Conservation (phyloP, 2,888 invertebrate genomes). For the Heliconius ethilla region DNA sequence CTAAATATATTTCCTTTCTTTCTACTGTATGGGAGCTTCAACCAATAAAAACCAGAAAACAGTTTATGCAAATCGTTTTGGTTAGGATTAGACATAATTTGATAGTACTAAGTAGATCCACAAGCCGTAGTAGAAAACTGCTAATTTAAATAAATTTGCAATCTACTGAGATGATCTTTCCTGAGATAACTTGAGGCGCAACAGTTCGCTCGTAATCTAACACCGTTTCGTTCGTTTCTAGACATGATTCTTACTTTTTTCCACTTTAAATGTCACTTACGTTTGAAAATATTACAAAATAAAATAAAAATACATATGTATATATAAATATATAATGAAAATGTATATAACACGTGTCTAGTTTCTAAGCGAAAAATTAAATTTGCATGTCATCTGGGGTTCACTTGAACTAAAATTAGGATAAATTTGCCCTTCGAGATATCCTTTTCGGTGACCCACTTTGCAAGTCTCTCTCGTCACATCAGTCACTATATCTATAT, state of each 20-base stretch:
- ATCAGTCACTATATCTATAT: neutral
- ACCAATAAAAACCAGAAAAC: constrained; percentile 18
- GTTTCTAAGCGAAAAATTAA: neutral
- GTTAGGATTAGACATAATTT: constrained; percentile 39
- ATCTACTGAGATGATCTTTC: constrained; percentile 54
- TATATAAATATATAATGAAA: neutral
- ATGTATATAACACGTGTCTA: neutral
- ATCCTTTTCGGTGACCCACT: constrained; percentile 23
- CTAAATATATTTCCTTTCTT: neutral
- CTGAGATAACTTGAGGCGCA: constrained; percentile 59
- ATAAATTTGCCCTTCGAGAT: constrained; percentile 18
- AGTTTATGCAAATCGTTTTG: neutral
- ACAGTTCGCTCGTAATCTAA: constrained; percentile 68
- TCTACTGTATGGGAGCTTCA: neutral
- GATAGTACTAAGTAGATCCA: constrained; percentile 49
- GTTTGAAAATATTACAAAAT: too few species aligned
- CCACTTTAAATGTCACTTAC: neutral
- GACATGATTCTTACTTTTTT: neutral
- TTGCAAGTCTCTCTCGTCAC: constrained; percentile 15
- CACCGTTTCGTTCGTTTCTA: constrained; percentile 40
- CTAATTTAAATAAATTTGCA: constrained; percentile 59
- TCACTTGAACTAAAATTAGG: constrained; percentile 19
- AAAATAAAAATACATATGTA: too few species aligned
- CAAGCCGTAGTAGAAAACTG: constrained; percentile 46
- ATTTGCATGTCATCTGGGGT: constrained; percentile 11